phyloP scores from a whole-genome alignment of 2,888 invertebrate genomes.

The Xylophagus ater region DNA sequence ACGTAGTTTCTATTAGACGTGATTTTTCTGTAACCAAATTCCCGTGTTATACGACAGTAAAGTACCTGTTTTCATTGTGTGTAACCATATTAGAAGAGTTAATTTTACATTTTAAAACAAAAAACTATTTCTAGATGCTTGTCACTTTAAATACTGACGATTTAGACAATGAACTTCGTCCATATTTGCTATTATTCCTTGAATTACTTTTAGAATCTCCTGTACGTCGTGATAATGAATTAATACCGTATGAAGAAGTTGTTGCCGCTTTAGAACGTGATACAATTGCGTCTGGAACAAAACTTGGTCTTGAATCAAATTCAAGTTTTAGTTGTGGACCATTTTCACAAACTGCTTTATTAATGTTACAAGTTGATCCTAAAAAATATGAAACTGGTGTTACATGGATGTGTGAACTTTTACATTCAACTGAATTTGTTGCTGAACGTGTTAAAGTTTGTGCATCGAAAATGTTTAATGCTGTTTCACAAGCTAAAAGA shows the following conservation, averaged over 20 bases:
- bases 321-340: slow-evolving; percentile 57
- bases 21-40: no score
- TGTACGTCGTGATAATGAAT: slow-evolving; percentile 36
- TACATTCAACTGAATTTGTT: slow-evolving; percentile 59
- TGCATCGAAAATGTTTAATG: slow-evolving; percentile 69
- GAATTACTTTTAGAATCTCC: slow-evolving; percentile 69
- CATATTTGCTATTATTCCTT: slow-evolving; percentile 63
- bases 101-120: background rate
- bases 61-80: no score
- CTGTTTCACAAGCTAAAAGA: slow-evolving; percentile 63
- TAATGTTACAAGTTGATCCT: slow-evolving; percentile 61
- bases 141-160: slow-evolving; percentile 57
- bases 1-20: no score
- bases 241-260: slow-evolving; percentile 51
- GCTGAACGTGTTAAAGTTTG: slow-evolving; percentile 64
- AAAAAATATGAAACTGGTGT: slow-evolving; percentile 64
- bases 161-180: slow-evolving; percentile 47
- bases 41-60: no score
- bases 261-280: slow-evolving; percentile 69
- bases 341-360: slow-evolving; percentile 54
- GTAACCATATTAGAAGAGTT: no score
- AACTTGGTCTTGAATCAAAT: slow-evolving; percentile 49
- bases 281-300: slow-evolving; percentile 50
- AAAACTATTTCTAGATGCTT: slow-evolving; percentile 53
- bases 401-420: slow-evolving; percentile 62